Percentiles rank a stretch among this genome's conserved stretches.
phyloP scores from a whole-genome alignment of 2,113 vertebrate species.

The Micronycteris hirsuta region DNA sequence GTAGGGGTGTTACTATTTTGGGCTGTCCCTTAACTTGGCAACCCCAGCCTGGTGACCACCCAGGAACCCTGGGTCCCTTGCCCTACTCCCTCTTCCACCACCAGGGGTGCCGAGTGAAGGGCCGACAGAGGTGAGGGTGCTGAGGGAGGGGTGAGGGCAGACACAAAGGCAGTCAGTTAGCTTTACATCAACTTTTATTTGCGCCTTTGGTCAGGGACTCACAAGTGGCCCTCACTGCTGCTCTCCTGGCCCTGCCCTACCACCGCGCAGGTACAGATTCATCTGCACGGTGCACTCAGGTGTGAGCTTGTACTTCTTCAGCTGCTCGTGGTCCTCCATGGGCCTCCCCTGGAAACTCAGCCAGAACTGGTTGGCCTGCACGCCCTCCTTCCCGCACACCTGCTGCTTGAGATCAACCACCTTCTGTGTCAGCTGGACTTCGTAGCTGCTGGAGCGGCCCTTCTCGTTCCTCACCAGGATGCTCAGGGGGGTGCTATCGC shows the following conservation, averaged over 20 bases:
- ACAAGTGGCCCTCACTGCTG: not conserved
- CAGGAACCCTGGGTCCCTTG: not conserved
- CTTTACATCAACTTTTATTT: slow-evolving; percentile 6
- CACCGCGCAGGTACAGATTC: slow-evolving; percentile 57
- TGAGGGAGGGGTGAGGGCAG: not conserved
- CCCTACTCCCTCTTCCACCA: not conserved
- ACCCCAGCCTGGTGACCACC: not conserved
- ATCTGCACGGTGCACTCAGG: slow-evolving; percentile 1
- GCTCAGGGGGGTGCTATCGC: not conserved
- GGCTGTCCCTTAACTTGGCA: not conserved
- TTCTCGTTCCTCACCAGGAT: slow-evolving; percentile 55
- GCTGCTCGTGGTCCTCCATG: not conserved
- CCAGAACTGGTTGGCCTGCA: not conserved
- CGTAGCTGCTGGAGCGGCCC: not conserved
- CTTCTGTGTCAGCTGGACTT: not conserved
- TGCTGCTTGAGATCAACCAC: slow-evolving; percentile 38
- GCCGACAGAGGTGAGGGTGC: not conserved
- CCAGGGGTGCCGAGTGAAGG: not conserved
- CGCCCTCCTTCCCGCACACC: not conserved
- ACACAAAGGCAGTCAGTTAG: not conserved
- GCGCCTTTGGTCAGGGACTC: not conserved
- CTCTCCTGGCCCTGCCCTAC: not conserved
- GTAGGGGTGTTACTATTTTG: not conserved
- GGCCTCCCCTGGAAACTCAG: slow-evolving; percentile 47
- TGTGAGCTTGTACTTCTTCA: slow-evolving; percentile 48